phyloP scores from a whole-genome alignment of 2,113 vertebrate genomes.

The Barbus barbus region DNA sequence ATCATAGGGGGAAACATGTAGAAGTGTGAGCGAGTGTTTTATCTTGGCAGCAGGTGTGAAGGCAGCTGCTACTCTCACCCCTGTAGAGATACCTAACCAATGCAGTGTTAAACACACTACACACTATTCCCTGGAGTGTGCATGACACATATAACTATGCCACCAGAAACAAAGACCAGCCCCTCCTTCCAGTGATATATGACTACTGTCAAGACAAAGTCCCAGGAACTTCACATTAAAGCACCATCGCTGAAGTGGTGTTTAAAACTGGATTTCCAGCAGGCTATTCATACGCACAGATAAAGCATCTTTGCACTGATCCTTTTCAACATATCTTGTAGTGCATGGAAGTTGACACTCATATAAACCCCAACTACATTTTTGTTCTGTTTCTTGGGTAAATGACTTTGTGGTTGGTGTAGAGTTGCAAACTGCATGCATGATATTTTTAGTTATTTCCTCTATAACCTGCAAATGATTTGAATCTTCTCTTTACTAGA shows the following conservation, averaged over 20 bases:
- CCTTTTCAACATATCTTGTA: neutral
- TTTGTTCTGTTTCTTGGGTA: neutral
- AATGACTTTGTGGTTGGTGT: neutral
- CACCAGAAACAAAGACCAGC: constrained; percentile 33
- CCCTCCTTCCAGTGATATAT: constrained; percentile 24
- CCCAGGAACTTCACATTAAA: constrained; percentile 24
- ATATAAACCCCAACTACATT: neutral
- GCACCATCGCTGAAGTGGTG: constrained; percentile 1
- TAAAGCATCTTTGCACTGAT: neutral
- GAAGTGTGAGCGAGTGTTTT: constrained; percentile 25
- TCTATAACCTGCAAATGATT: neutral
- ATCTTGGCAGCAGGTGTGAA: constrained; percentile 50
- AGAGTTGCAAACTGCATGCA: neutral
- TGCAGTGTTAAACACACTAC: constrained; percentile 46
- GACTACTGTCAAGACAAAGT: constrained; percentile 28
- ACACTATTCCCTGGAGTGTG: constrained; percentile 45
- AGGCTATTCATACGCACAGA: neutral
- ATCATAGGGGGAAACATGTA: neutral
- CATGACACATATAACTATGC: constrained; percentile 38
- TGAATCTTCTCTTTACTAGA: neutral
- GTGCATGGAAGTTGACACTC: neutral
- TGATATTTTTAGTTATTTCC: neutral
- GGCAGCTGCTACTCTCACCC: constrained; percentile 45
- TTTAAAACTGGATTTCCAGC: constrained; percentile 7
- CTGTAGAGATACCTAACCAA: constrained; percentile 38